These are phyloP conservation scores for Mormyrops boulengeri DNA, from an alignment of 2,797 vertebrate genomes.

Conservation along the genomic window DNA sequence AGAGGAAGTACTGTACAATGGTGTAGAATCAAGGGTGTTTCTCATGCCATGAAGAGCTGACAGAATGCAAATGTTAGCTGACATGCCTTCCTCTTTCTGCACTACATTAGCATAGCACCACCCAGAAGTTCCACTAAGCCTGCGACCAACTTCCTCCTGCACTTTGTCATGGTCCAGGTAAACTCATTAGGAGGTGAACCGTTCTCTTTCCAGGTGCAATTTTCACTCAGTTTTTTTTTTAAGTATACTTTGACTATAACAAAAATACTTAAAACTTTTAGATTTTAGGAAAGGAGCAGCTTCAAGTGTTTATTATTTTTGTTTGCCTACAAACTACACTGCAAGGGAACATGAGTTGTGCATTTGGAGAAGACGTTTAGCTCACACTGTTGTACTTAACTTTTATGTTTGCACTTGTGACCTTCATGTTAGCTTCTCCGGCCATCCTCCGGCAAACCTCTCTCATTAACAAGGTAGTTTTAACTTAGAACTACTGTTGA, in stretches of 20 bases:
- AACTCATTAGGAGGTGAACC: not conserved
- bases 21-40: not conserved
- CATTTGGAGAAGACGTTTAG: not conserved
- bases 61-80: not conserved
- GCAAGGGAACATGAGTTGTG: not conserved
- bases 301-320: too few species aligned
- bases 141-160: not conserved
- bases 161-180: not conserved
- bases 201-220: not conserved
- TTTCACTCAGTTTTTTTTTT: not conserved
- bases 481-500: not conserved
- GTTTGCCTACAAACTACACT: not conserved
- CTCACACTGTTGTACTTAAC: not conserved
- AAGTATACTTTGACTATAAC: not conserved
- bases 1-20: not conserved
- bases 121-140: not conserved
- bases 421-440: not conserved
- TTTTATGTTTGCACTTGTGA: not conserved
- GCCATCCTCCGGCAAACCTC: not conserved
- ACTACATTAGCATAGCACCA: not conserved
- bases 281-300: too few species aligned
- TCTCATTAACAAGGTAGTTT: not conserved
- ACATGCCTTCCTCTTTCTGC: not conserved
- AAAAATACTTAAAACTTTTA: not conserved
- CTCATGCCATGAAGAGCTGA: not conserved